These are phyloP conservation scores for Bubo scandiacus DNA, from an alignment of 2,113 vertebrate species.

Conservation along the genomic window DNA sequence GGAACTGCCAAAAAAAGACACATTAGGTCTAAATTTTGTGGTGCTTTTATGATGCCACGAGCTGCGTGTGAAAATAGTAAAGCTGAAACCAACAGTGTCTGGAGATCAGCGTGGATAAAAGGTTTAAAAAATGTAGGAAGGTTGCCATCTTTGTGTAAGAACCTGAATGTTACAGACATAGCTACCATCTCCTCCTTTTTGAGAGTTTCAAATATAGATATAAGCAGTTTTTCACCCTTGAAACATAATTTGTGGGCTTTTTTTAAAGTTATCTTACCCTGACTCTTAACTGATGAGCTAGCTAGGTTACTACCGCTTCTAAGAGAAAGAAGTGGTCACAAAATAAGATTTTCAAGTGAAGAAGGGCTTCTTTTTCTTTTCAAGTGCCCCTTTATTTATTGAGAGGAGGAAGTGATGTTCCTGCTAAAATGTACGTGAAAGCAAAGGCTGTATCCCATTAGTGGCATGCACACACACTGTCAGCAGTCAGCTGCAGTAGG, in stretches of 20 bases:
- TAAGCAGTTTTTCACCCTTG: not conserved
- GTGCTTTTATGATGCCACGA: not conserved
- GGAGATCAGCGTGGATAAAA: not conserved
- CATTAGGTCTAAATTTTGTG: not conserved
- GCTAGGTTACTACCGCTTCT: not conserved
- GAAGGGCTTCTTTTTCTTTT: slow-evolving; percentile 25
- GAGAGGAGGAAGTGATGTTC: slow-evolving; percentile 44
- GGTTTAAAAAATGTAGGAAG: not conserved
- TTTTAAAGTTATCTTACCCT: not conserved
- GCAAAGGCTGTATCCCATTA: slow-evolving; percentile 23
- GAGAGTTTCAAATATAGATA: not conserved
- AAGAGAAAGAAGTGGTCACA: not conserved
- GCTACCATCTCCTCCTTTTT: not conserved
- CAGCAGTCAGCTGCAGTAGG: slow-evolving; percentile 49
- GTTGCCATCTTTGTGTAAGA: not conserved
- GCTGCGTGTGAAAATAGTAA: not conserved
- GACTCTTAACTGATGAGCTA: not conserved
- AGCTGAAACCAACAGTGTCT: not conserved
- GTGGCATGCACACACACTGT: not conserved
- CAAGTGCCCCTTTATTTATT: slow-evolving; percentile 26
- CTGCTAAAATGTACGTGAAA: slow-evolving; percentile 10
- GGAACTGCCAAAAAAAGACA: not conserved
- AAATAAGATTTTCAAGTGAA: slow-evolving; percentile 26
- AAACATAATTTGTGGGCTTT: not conserved
- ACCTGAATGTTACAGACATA: not conserved